Base-by-base conservation (phyloP, 2,113 vertebrate genomes). In the Brienomyrus brachyistius region DNA sequence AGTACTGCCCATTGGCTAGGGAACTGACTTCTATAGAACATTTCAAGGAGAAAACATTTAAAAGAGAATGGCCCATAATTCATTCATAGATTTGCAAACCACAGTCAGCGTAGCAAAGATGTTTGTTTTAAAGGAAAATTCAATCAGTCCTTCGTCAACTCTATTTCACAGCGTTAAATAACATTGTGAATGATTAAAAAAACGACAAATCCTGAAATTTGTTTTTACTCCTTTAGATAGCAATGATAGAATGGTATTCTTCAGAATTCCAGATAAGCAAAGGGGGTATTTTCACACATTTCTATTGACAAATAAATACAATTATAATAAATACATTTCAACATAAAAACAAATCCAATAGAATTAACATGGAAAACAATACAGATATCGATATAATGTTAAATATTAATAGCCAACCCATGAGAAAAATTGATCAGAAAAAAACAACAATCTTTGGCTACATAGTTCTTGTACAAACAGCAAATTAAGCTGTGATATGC, bases 371-470 rank as follows among this genome's bases (percentile, higher is more conserved):
- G 94, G 97, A 96, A 50, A 92, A 93, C 94, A 91, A 23, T 23
- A 59, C 23, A 92, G 43, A 88, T 27, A 5, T 45, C 92, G 92
- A 90, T 94, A 92, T 92, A 90, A 90, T 91, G 90, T 90, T 89
- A 91, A 59, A 87, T 82, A 91, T 92, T 92, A 92, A 91, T 27
- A 90, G 27, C 62, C 62, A n/a, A 70, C 88, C 91, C 77, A 90
- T 92, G 89, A 94, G 91, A 92, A 91, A 83, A 82, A 90, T 94
- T 94, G 93, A 93, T 92, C 92, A 94, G 88, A 43, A 80, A 77
- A 77, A 80, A 80, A 92, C 92, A 91, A 93, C 90, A 91, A 91
- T 95, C 95, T 96, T 96, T 96, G 95, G 95, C 94, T 92, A 92
- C 91, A 93, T 91, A 90, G 93, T 92, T 93, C 94, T 93, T 93